Conservation (phyloP, 2,888 invertebrate genomes). For the Lepas anatifera region DNA sequence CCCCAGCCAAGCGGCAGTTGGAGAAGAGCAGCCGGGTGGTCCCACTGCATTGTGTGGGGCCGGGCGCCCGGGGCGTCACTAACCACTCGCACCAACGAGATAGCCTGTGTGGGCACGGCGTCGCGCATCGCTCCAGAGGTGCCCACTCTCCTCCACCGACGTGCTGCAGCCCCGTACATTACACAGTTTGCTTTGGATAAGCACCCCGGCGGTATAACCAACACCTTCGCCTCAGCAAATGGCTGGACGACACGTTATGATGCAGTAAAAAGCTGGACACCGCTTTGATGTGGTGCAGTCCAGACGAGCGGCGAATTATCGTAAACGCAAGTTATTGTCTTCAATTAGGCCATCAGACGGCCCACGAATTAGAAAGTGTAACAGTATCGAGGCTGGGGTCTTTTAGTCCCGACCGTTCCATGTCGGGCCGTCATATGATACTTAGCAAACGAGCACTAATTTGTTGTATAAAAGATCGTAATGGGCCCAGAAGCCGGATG, state of each 20-base stretch:
- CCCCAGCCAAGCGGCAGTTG: too few relatives aligned
- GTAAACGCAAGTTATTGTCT: not conserved
- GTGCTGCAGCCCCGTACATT: not conserved
- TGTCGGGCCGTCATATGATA: not conserved
- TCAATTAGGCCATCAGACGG: not conserved
- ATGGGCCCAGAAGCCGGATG: not conserved
- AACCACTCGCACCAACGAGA: too few relatives aligned
- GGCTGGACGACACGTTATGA: not conserved
- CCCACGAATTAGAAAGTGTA: constrained; percentile 9
- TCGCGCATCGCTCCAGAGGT: too few relatives aligned
- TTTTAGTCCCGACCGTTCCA: not conserved
- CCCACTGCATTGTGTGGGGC: too few relatives aligned
- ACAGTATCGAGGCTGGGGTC: not conserved
- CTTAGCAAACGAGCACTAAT: not conserved
- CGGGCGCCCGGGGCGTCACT: too few relatives aligned
- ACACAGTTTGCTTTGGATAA: not conserved
- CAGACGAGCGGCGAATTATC: not conserved
- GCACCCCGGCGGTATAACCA: not conserved
- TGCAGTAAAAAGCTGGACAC: not conserved
- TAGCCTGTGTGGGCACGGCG: too few relatives aligned
- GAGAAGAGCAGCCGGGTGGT: too few relatives aligned
- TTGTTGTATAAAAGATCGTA: not conserved
- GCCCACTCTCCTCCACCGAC: too few relatives aligned
- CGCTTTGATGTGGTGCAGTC: not conserved
- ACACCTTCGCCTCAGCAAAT: constrained; percentile 7